Evolutionary conservation across 2,113 vertebrate genomes (phyloP).

Genomic region (Siniperca chuatsi): DNA sequence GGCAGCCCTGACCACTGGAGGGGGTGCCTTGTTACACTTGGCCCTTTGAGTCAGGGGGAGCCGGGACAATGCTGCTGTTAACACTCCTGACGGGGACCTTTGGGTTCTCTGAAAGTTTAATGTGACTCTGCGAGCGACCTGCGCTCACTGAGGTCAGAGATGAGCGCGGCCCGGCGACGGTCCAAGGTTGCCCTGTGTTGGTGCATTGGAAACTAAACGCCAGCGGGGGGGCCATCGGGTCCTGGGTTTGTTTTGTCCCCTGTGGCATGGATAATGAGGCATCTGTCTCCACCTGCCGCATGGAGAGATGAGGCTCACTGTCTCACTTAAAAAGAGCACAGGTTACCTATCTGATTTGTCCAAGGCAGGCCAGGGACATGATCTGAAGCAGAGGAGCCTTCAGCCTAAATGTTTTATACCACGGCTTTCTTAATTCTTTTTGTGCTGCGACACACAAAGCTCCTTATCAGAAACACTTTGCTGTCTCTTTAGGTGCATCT

Average conservation of each 20-base stretch:
- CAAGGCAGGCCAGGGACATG: conserved; percentile 63
- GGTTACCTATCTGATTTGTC: conserved; percentile 81
- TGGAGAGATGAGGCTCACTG: conserved; percentile 70
- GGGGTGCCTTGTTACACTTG: conserved; percentile 80
- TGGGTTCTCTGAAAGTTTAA: conserved; percentile 85
- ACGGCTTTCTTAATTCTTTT: conserved; percentile 40
- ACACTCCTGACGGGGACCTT: conserved; percentile 83
- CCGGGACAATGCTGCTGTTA: conserved; percentile 83
- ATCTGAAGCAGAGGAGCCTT: conserved; percentile 71
- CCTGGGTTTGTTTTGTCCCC: conserved; percentile 74
- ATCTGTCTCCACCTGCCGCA: conserved; percentile 79
- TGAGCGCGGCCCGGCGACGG: conserved; percentile 69
- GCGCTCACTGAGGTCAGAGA: conserved; percentile 83
- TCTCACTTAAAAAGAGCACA: conserved; percentile 75
- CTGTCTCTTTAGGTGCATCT: conserved; percentile 36
- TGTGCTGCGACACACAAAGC: conserved; percentile 18
- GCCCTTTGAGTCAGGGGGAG: conserved; percentile 70
- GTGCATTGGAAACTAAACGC: conserved; percentile 78
- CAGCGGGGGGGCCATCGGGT: conserved; percentile 55
- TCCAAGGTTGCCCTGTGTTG: conserved; percentile 67
- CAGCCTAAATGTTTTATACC: conserved; percentile 78
- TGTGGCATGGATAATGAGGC: conserved; percentile 79
- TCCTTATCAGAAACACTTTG: conserved; percentile 10
- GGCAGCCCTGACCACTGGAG: conserved; percentile 56
- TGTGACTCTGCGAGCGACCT: conserved; percentile 81